phyloP scores from a whole-genome alignment of 2,113 vertebrate species.

The Passer domesticus region DNA sequence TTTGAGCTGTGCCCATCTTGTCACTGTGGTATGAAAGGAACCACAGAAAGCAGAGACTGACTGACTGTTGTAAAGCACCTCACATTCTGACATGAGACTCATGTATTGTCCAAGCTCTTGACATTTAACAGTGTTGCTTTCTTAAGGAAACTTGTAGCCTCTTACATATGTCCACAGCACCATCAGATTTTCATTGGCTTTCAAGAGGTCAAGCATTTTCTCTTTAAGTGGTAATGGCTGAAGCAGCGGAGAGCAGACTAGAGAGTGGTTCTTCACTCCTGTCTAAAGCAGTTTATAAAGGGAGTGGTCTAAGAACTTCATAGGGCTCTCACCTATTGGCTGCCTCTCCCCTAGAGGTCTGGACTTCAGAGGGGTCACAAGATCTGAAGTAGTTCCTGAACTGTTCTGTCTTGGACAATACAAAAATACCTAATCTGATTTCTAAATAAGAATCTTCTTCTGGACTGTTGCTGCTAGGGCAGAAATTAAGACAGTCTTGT shows the following conservation, averaged over 20 bases:
- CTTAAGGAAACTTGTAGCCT: not conserved
- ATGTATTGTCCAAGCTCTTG: not conserved
- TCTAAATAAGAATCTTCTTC: not conserved
- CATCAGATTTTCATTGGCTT: not conserved
- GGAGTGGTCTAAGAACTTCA: not conserved
- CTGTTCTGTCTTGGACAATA: not conserved
- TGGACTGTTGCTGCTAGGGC: not conserved
- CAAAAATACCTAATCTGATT: not conserved
- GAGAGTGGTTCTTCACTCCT: not conserved
- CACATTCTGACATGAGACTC: not conserved
- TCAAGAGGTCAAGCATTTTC: not conserved
- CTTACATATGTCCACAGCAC: not conserved
- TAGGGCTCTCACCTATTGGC: not conserved
- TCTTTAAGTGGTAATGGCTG: not conserved
- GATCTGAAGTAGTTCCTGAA: not conserved
- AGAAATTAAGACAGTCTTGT: not conserved
- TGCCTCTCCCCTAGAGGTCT: not conserved
- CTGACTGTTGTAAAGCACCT: not conserved
- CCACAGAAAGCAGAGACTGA: not conserved
- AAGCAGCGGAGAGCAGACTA: not conserved
- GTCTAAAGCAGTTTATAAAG: not conserved
- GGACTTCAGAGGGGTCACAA: not conserved
- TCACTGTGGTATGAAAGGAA: not conserved
- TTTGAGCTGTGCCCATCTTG: constrained; percentile 9
- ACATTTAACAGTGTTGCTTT: not conserved